Base-by-base conservation (phyloP, 2,888 invertebrate genomes). In the Callyntrura sp. region DNA sequence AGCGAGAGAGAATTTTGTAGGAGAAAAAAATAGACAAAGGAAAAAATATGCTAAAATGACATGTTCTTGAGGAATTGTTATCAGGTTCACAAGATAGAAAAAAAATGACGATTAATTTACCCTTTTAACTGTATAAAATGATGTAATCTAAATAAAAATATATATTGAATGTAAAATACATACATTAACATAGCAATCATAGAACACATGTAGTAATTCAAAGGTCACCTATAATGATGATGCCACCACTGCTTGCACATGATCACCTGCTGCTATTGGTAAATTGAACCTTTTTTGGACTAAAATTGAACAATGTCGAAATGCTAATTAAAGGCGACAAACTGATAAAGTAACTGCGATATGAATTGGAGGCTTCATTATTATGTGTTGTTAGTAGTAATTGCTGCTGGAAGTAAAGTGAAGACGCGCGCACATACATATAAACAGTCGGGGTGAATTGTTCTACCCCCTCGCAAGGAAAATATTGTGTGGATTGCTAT, bases 271-370 rank as follows among this genome's bases (percentile, higher is more conserved):
- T 79, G 57, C 20, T 79, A 79, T 28, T 28, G 57, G 20, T 57
- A 79, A 79, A 79, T 79, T 79, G n/a, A 11, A 79, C 55, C 78
- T 57, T 79, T 79, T 79, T 17, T 0, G 45, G 78, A 57, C 5
- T 35, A 23, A 79, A 48, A 8, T 76, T 48, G 23, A 51, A 3
- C 55, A 85, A 85, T 85, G 84, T 35, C 45, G 84, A 70, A 85
- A 85, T 70, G 84, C 84, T 85, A 85, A 85, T 85, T 85, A 85
- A 70, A 85, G 55, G 28, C 43, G 84, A 85, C 84, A 85, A 85
- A 70, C 60, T 73, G 84, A 73, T 45, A 85, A 70, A 76, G 28
- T 57, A 76, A 11, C 78, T 79, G 78, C n/a, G 57, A 57, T 23
- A 79, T 68, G 12, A 68, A 68, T 57, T 51, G 76, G 76, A 12